These are phyloP conservation scores for Euclidia mi DNA, from an alignment of 2,888 invertebrate genomes.

Conservation along the genomic window DNA sequence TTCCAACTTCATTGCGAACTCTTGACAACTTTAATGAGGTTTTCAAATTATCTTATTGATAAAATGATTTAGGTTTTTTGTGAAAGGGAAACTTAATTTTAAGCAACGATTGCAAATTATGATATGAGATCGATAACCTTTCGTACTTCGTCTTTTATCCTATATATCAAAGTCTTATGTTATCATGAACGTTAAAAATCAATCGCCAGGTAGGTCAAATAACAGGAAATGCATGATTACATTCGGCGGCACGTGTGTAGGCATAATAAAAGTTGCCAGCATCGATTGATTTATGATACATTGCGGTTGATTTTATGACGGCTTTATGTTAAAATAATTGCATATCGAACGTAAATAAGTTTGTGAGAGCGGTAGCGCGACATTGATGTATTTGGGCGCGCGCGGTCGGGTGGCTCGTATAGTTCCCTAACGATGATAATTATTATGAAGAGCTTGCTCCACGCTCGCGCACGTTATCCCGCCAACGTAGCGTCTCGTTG, in stretches of 20 bases:
- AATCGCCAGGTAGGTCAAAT: too few species aligned
- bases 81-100: too few species aligned
- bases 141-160: too few species aligned
- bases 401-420: slow-evolving; percentile 37
- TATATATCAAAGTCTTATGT: too few species aligned
- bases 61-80: too few species aligned
- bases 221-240: too few species aligned
- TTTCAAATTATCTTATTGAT: too few species aligned
- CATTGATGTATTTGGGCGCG: slow-evolving; percentile 57
- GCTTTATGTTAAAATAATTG: slow-evolving; percentile 47
- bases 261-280: neutral
- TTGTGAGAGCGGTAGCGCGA: slow-evolving; percentile 56
- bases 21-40: too few species aligned
- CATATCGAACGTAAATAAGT: slow-evolving; percentile 52
- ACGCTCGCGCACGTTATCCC: slow-evolving; percentile 55
- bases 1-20: slow-evolving; percentile 18
- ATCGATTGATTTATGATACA: slow-evolving; percentile 18
- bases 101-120: too few species aligned
- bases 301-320: slow-evolving; percentile 46
- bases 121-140: too few species aligned
- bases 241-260: too few species aligned
- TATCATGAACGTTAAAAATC: too few species aligned
- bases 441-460: slow-evolving; percentile 71
- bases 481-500: slow-evolving; percentile 52
- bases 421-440: slow-evolving; percentile 71